Percentiles rank a stretch among this genome's conserved stretches.
These are phyloP conservation scores for Malurus splendens DNA, from an alignment of 2,797 vertebrate genomes.

Conservation along the genomic window DNA sequence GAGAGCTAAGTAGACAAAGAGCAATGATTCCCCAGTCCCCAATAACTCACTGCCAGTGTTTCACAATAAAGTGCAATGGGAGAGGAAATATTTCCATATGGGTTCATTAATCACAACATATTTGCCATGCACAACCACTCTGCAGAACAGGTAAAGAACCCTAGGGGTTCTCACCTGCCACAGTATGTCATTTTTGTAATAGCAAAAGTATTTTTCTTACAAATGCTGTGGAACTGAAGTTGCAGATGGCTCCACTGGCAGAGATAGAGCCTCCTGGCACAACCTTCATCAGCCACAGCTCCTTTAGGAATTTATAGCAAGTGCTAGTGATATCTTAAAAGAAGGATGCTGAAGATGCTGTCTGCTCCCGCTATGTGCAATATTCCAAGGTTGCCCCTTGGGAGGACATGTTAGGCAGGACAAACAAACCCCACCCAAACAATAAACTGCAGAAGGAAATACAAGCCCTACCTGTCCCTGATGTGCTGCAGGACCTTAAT, in stretches of 20 bases:
- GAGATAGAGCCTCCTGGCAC: conserved; percentile 20
- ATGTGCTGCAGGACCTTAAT: not conserved
- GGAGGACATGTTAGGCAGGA: not conserved
- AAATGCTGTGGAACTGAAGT: conserved; percentile 14
- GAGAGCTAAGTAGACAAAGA: conserved; percentile 44
- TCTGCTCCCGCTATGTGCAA: not conserved
- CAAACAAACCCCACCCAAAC: not conserved
- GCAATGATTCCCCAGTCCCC: conserved; percentile 30
- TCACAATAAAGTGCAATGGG: conserved; percentile 48
- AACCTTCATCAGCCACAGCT: not conserved
- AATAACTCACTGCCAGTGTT: conserved; percentile 54
- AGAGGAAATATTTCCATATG: conserved; percentile 53
- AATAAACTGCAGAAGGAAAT: not conserved
- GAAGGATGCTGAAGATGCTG: not conserved
- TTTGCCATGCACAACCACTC: conserved; percentile 43
- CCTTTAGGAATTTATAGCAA: not conserved
- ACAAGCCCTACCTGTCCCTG: not conserved
- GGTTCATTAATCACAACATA: conserved; percentile 54
- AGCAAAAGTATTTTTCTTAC: conserved; percentile 7
- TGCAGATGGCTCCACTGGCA: conserved; percentile 51
- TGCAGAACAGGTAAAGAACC: conserved; percentile 35
- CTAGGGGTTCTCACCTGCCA: conserved; percentile 16
- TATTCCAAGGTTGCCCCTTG: not conserved
- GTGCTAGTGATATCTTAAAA: not conserved
- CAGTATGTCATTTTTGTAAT: conserved; percentile 15